These are phyloP conservation scores for Lamprologus sp. DNA, from an alignment of 2,113 vertebrate species.

Conservation along the genomic window DNA sequence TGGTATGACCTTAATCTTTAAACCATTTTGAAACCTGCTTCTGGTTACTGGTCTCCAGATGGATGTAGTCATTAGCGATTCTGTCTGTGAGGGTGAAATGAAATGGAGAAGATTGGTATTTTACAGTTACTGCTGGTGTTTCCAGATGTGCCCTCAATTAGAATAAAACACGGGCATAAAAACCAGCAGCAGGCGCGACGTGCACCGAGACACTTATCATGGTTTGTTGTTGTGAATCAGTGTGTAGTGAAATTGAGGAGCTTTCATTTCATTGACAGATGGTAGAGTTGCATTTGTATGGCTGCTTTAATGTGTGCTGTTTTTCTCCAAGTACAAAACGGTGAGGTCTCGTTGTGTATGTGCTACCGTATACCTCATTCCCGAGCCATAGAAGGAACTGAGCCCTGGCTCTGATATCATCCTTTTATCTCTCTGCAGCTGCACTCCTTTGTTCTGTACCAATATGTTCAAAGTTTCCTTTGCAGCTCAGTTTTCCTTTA, in stretches of 20 bases:
- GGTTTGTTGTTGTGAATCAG: not conserved
- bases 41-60: not conserved
- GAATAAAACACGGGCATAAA: not conserved
- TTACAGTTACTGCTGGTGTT: not conserved
- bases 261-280: not conserved
- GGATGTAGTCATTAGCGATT: not conserved
- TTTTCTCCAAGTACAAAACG: not conserved
- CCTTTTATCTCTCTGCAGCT: slow-evolving; percentile 12
- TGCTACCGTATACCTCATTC: not conserved
- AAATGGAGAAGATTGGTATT: not conserved
- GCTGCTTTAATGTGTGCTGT: not conserved
- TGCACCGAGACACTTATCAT: not conserved
- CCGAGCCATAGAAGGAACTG: not conserved
- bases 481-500: not conserved
- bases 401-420: not conserved
- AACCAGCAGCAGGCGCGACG: not conserved
- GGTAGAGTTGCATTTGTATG: not conserved
- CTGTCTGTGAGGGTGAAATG: not conserved
- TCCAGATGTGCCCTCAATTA: not conserved
- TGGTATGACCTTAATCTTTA: not conserved
- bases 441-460: not conserved
- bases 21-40: not conserved
- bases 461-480: not conserved
- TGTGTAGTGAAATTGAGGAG: not conserved
- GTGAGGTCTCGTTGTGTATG: not conserved